phyloP scores from a whole-genome alignment of 2,888 invertebrate genomes.

The Eledone cirrhosa region DNA sequence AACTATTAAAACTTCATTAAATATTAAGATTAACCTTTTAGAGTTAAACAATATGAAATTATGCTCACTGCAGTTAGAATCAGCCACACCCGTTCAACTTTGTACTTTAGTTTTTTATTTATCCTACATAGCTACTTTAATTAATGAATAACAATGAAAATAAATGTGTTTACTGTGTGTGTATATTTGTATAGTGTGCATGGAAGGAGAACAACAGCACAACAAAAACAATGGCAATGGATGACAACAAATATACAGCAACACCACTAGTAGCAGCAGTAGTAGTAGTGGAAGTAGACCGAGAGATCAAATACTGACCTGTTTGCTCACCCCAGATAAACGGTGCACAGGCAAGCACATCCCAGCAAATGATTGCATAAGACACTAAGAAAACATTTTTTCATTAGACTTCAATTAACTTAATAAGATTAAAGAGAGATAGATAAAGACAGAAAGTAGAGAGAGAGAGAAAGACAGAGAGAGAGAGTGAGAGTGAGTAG shows the following conservation, averaged over 20 bases:
- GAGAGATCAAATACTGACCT: conserved; percentile 28
- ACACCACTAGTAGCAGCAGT: conserved; percentile 4
- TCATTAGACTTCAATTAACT: too few species aligned
- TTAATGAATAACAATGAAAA: too few species aligned
- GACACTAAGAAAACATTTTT: conserved; percentile 18
- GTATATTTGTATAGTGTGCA: too few species aligned
- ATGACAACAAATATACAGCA: conserved; percentile 12
- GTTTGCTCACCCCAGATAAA: conserved; percentile 18
- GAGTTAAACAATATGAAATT: too few species aligned
- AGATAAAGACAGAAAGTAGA: conserved; percentile 7
- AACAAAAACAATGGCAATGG: neutral
- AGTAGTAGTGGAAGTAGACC: too few species aligned
- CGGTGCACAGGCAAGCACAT: conserved; percentile 26
- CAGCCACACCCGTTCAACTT: neutral
- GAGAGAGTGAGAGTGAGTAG: neutral
- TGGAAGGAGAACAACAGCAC: conserved; percentile 6
- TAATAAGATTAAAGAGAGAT: too few species aligned
- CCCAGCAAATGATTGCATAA: conserved; percentile 27
- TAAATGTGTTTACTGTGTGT: too few species aligned
- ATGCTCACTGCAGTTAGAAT: conserved; percentile 7
- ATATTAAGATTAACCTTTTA: too few species aligned
- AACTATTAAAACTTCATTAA: too few species aligned
- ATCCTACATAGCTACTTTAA: too few species aligned
- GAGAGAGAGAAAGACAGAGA: neutral
- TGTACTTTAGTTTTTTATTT: too few species aligned